Evolutionary conservation across 2,113 vertebrate genomes (phyloP), one percentile per base, ranked within the genome.

Genomic region (Labrus mixtus): DNA sequence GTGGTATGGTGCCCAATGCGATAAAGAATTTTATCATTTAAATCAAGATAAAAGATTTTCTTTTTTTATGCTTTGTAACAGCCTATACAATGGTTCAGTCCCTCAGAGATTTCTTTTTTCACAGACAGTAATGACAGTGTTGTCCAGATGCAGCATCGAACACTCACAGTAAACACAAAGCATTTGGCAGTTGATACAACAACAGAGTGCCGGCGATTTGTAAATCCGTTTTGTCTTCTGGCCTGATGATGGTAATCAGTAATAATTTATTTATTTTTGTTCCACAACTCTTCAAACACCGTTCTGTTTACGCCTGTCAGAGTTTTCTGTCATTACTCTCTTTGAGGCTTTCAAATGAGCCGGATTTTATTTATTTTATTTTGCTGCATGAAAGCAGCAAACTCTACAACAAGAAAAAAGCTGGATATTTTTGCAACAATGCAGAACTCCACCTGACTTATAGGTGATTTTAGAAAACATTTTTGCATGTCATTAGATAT

Each of bases 131-230:
- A 46, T 25, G 17, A 39, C 41, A 58, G 41, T 50, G 19, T 48
- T 58, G 23, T 43, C 13, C 9, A 37, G 56, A 73, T 67, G 51
- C 20, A 57, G 15, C 16, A 23, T 56, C 12, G 25, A 22, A 53
- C 4, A 60, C 72, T 60, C 36, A 54, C 45, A 57, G 45, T 50
- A 57, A 46, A 48, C 36, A 8, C 20, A 59, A 60, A 76, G 64
- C 53, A 67, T 6, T 19, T 72, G 33, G 62, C 50, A 73, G 56
- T 16, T 60, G 65, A 65, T 36, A 13, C 39, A 60, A 8, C 3
- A 63, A 2, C 19, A 61, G 41, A 56, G 55, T 71, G 71, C 56
- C 61, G 66, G 41, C 48, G 9, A 51, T 57, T 19, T 80, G 12
- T 13, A 69, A 68, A 66, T 33, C 45, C 20, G 0, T 22, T 73